Base-by-base conservation (phyloP, 2,888 invertebrate genomes). In the Apamea crenata region DNA sequence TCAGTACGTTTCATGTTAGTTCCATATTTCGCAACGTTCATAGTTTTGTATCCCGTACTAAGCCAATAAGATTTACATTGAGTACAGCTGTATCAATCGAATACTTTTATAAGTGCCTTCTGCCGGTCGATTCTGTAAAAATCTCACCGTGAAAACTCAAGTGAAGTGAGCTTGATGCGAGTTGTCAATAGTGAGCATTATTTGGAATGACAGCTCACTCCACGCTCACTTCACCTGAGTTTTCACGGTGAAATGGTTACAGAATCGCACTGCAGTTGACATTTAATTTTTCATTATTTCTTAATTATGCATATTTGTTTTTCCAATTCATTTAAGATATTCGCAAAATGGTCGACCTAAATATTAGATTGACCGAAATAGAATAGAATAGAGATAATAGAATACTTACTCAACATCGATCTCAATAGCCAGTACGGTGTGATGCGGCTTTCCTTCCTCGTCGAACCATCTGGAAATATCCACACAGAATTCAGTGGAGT, bases 401-500 rank as follows among this genome's bases (percentile, higher is more conserved):
- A 56, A 56, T n/a, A 56, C 96, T 95, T 90, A 96, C 96, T 94
- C 95, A 10, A 95, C 90, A 77, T 96, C 96, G 12, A 96, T 95
- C 89, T 96, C 96, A 61, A 96, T 91, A 40, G 95, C 96, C 80
- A 96, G 81, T n/a, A 94, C 93, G 7, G 95, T 94, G 63, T 94
- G 93, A 69, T 96, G 95, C 0, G 96, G 95, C 70, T 95, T 96
- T 2, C 96, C 95, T 90, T 96, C 95, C 86, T 96, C 96, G 73
- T 96, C 96, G 71, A 95, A 92, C 96, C 96, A 96, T 83, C 96
- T 96, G 93, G 10, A 93, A 93, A 32, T 47, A 63, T 88, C 14
- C n/a, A 16, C 21, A 63, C 1, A 36, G 16, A 65, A 14, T 6
- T 81, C 40, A 77, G 4, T 29, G 25, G 2, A 65, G 10, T 74